A percentile compares a stretch with the other conserved stretches of the same genome.
phyloP scores from a whole-genome alignment of 2,113 vertebrate species.

The Nanger granti region DNA sequence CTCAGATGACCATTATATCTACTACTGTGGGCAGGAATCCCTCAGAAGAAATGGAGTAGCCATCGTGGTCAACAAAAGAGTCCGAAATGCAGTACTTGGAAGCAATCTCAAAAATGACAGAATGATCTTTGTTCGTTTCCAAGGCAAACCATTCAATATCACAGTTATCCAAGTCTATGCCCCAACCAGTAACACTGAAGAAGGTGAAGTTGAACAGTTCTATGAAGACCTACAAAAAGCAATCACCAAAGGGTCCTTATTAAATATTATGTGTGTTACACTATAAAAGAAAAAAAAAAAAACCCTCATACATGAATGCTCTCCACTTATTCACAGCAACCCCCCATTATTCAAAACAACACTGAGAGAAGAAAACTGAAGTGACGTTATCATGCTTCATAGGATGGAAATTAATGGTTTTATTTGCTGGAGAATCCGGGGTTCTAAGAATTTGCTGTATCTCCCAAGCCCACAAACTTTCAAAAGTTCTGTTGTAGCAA shows the following conservation, averaged over 20 bases:
- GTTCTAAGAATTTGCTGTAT: not conserved
- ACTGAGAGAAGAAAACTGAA: not conserved
- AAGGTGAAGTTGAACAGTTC: too few relatives aligned
- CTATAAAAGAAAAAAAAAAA: not conserved
- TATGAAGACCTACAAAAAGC: not conserved
- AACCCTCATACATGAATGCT: not conserved
- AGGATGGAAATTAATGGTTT: not conserved
- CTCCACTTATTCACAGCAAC: too few relatives aligned
- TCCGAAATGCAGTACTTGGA: too few relatives aligned
- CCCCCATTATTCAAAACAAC: not conserved
- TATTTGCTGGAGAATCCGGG: not conserved
- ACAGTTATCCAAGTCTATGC: too few relatives aligned
- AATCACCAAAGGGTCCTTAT: not conserved
- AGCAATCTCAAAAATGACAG: too few relatives aligned
- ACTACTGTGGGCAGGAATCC: too few relatives aligned
- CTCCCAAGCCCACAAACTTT: not conserved
- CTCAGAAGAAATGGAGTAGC: too few relatives aligned
- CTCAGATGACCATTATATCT: too few relatives aligned
- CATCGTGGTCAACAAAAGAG: too few relatives aligned
- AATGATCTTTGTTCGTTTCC: too few relatives aligned
- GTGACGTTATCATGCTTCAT: not conserved
- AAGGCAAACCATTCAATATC: too few relatives aligned
- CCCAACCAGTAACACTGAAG: too few relatives aligned
- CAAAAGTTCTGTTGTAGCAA: not conserved
- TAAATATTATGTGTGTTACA: not conserved